A percentile compares a stretch with the other conserved stretches of the same genome.
Evolutionary conservation across 2,797 vertebrate species (phyloP).

Genomic region (Bryconaethiops microstoma): DNA sequence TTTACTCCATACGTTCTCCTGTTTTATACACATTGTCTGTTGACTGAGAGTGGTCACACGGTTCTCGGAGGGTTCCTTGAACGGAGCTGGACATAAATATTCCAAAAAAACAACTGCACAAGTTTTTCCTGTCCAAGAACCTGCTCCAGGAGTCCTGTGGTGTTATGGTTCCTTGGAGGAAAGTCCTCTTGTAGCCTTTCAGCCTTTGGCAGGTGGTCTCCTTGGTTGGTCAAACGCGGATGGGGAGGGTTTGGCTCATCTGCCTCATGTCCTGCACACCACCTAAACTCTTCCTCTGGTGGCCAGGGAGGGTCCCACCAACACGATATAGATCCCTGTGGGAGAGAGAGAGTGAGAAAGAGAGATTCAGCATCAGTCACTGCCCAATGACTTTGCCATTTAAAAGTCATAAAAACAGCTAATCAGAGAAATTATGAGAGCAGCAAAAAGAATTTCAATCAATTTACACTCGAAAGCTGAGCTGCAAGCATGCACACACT

Average conservation of each 20-base stretch:
- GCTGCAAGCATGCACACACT: neutral
- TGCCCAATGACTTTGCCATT: slow-evolving; percentile 38
- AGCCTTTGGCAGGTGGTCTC: slow-evolving; percentile 57
- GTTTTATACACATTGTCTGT: slow-evolving; percentile 22
- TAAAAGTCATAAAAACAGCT: slow-evolving; percentile 43
- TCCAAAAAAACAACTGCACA: slow-evolving; percentile 27
- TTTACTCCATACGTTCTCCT: slow-evolving; percentile 11
- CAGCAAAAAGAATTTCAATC: slow-evolving; percentile 38
- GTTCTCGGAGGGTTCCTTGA: slow-evolving; percentile 61
- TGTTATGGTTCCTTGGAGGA: slow-evolving; percentile 10
- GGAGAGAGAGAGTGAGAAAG: slow-evolving; percentile 53
- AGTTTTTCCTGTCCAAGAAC: slow-evolving; percentile 48
- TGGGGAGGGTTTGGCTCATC: slow-evolving; percentile 98
- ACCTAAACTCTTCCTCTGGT: slow-evolving; percentile 96
- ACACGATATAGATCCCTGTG: slow-evolving; percentile 92
- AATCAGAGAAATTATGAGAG: slow-evolving; percentile 39
- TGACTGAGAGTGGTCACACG: slow-evolving; percentile 21
- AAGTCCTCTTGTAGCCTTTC: slow-evolving; percentile 38
- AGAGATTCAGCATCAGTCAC: slow-evolving; percentile 36
- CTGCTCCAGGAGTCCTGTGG: slow-evolving; percentile 29
- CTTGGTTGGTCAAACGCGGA: slow-evolving; percentile 87
- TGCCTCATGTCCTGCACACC: slow-evolving; percentile 93
- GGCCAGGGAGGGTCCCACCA: slow-evolving; percentile 94
- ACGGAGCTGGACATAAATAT: slow-evolving; percentile 50
- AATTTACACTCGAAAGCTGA: slow-evolving; percentile 32